Evolutionary conservation across 2,797 vertebrate species (phyloP).

Genomic region (Varecia variegata): DNA sequence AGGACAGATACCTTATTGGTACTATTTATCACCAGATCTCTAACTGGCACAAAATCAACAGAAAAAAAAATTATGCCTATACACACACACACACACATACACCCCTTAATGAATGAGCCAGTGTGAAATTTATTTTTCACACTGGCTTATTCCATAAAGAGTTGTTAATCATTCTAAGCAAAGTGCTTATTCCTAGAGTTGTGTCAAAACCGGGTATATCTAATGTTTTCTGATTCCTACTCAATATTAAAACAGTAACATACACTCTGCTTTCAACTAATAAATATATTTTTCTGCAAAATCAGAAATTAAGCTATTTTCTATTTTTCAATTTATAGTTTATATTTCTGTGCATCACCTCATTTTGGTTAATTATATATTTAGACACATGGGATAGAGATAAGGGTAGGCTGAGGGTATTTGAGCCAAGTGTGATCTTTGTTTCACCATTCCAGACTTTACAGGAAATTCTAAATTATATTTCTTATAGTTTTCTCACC

Average conservation of each 20-base stretch:
- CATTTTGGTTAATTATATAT: not conserved
- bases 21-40: not conserved
- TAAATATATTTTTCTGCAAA: not conserved
- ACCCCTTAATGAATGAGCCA: not conserved
- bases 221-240: not conserved
- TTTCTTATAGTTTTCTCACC: not conserved
- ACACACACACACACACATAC: not conserved
- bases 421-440: not conserved
- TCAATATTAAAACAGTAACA: not conserved
- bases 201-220: not conserved
- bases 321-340: not conserved
- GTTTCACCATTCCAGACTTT: not conserved
- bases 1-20: not conserved
- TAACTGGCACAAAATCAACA: not conserved
- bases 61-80: not conserved
- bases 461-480: slow-evolving; percentile 31
- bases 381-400: not conserved
- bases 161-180: not conserved
- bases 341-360: not conserved
- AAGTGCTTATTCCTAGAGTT: not conserved
- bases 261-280: not conserved
- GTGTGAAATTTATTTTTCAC: not conserved
- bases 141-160: not conserved
- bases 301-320: not conserved
- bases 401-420: not conserved